phyloP scores from a whole-genome alignment of 2,797 vertebrate genomes.

The Masticophis lateralis region DNA sequence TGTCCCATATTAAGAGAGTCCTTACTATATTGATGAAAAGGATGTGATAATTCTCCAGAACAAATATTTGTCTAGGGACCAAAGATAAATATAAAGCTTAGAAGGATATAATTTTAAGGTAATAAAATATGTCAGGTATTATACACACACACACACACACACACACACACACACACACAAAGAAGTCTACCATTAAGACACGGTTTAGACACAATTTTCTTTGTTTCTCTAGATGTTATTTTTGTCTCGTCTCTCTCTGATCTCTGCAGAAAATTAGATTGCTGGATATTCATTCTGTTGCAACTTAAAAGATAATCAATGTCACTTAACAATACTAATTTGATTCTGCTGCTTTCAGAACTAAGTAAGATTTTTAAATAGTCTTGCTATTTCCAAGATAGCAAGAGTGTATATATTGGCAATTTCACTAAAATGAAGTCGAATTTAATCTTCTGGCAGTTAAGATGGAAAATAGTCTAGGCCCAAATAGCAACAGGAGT shows the following conservation, averaged over 20 bases:
- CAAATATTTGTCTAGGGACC: background rate
- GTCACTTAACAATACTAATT: constrained; percentile 5
- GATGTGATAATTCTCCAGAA: background rate
- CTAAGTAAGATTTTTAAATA: background rate
- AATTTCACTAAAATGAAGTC: background rate
- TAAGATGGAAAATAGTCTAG: background rate
- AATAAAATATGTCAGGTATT: background rate
- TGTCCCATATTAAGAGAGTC: background rate
- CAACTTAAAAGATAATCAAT: constrained; percentile 19
- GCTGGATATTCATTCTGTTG: constrained; percentile 1
- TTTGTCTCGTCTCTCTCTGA: background rate
- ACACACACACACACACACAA: no score
- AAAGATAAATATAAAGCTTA: background rate
- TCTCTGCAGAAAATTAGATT: constrained; percentile 20
- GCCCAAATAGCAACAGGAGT: background rate
- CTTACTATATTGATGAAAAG: background rate
- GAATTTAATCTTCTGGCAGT: background rate
- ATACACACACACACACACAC: no score
- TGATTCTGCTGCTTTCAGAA: background rate
- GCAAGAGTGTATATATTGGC: background rate
- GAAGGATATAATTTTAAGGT: background rate
- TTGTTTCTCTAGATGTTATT: background rate
- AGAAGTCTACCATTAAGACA: background rate
- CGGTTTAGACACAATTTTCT: background rate
- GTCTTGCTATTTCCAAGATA: background rate